Percentiles rank a stretch among this genome's conserved stretches.
phyloP scores from a whole-genome alignment of 2,113 vertebrate species.

The Platysteira castanea region DNA sequence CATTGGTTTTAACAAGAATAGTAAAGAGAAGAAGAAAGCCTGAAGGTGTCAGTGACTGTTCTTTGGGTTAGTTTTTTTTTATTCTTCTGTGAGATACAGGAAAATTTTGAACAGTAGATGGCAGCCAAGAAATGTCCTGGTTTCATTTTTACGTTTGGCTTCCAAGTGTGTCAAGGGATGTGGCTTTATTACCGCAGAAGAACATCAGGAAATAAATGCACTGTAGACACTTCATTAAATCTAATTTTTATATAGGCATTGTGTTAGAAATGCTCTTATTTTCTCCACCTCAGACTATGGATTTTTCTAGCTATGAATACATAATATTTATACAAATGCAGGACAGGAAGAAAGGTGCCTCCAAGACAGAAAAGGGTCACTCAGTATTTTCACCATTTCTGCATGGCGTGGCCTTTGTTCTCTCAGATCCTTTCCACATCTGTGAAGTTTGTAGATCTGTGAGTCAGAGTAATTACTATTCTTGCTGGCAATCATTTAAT shows the following conservation, averaged over 20 bases:
- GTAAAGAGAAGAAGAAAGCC: background rate
- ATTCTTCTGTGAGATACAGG: background rate
- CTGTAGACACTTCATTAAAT: background rate
- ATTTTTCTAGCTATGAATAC: background rate
- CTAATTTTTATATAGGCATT: background rate
- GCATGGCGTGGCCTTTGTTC: background rate
- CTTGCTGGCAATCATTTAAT: background rate
- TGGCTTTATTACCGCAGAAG: background rate
- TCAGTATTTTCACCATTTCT: background rate
- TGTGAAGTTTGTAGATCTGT: background rate
- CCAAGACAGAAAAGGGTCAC: background rate
- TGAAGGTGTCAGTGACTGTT: background rate
- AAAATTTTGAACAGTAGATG: conserved; percentile 52
- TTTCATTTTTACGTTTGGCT: background rate
- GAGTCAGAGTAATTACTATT: background rate
- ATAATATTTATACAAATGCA: background rate
- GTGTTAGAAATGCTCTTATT: background rate
- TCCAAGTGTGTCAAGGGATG: background rate
- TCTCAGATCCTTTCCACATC: background rate
- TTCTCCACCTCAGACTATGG: background rate
- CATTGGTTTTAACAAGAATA: background rate
- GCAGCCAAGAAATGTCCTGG: conserved; percentile 50
- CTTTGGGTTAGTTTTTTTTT: background rate
- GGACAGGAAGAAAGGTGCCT: background rate
- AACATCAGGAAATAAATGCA: conserved; percentile 13